Percentiles rank a stretch among this genome's conserved stretches.
phyloP scores from a whole-genome alignment of 2,797 vertebrate genomes.

The Chelidonichthys spinosus region DNA sequence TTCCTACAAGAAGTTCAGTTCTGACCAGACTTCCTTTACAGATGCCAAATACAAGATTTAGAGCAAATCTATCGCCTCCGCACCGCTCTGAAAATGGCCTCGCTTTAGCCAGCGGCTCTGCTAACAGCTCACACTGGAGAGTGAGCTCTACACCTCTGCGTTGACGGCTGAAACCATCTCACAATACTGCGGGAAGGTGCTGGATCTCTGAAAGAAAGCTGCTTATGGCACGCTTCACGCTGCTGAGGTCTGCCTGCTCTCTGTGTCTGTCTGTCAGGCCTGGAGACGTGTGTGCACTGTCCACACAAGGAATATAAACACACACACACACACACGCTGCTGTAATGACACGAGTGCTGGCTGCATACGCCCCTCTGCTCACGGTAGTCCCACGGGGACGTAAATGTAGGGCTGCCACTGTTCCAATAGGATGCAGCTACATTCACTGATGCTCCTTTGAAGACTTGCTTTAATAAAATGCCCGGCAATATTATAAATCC shows the following conservation, averaged over 20 bases:
- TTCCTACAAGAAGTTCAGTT: conserved; percentile 1
- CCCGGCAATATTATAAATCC: background rate
- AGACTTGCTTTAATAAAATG: background rate
- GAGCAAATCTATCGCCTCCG: background rate
- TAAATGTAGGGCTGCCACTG: conserved; percentile 18
- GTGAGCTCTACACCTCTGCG: too few relatives aligned
- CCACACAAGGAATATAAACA: too few relatives aligned
- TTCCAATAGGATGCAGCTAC: conserved; percentile 7
- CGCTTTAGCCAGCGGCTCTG: background rate
- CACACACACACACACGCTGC: too few relatives aligned
- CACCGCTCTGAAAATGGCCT: background rate
- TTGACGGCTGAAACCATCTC: too few relatives aligned
- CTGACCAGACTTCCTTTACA: background rate
- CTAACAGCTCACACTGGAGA: background rate
- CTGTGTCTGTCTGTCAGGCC: too few relatives aligned
- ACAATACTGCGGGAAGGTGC: too few relatives aligned
- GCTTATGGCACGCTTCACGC: too few relatives aligned
- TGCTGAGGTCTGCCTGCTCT: too few relatives aligned
- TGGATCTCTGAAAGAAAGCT: too few relatives aligned
- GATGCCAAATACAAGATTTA: background rate
- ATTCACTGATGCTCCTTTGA: conserved; percentile 5
- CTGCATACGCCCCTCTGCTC: too few relatives aligned
- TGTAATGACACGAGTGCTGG: too few relatives aligned
- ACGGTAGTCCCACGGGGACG: background rate
- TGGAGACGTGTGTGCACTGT: too few relatives aligned